Evolutionary conservation across 2,113 vertebrate species (phyloP).

Genomic region (Grammomys dolichurus): DNA sequence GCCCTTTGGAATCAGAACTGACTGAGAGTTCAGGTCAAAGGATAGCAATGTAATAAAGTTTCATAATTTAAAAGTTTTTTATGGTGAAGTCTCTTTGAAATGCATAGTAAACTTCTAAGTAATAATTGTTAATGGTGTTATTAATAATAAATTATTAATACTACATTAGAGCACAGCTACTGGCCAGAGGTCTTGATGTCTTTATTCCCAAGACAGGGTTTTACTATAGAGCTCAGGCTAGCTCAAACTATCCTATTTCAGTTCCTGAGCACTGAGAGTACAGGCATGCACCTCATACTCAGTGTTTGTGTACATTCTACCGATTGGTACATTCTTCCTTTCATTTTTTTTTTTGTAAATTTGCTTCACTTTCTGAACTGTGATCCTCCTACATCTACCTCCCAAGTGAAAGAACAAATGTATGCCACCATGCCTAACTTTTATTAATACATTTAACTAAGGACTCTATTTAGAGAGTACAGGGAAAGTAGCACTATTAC

Average conservation of each 20-base stretch:
- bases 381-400: background rate
- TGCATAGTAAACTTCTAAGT: background rate
- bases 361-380: background rate
- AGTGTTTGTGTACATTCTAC: background rate
- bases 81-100: background rate
- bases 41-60: background rate
- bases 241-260: background rate
- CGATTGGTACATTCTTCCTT: background rate
- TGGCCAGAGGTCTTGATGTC: background rate
- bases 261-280: background rate
- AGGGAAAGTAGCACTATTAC: background rate
- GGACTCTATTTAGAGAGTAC: background rate
- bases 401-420: background rate
- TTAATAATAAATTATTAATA: constrained; percentile 17
- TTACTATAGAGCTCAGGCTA: background rate
- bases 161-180: background rate
- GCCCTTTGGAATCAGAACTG: background rate
- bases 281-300: background rate
- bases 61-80: background rate
- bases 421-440: background rate
- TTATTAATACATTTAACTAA: background rate
- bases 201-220: background rate
- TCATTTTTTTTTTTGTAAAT: background rate
- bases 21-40: background rate
- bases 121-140: background rate